Evolutionary conservation across 35 echinoderm and acorn worm genomes (phyloP), one percentile per base, ranked within the genome.

Genomic region (Diadema setosum): DNA sequence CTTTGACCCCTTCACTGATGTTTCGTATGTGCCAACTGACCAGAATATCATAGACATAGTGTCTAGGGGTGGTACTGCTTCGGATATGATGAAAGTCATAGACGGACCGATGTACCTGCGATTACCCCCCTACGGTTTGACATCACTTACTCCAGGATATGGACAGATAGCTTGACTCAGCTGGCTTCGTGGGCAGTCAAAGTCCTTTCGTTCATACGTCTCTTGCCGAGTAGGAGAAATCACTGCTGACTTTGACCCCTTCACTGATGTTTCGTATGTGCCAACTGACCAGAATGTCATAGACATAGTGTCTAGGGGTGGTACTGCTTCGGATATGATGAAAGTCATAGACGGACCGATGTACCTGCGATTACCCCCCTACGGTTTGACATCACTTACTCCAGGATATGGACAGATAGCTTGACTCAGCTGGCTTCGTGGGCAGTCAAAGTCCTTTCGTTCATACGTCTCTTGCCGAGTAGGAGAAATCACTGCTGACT

Each of bases 21-120:
- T 93, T 0, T 26, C 40, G 21, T 74, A 52, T 57, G 91, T 93
- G 4, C 80, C 91, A 73, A 45, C 86, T 56, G 61, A 75, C 24
- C 86, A 93, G 81, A 93, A 93, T 33, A 81, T 89, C 11, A 93
- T 84, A 75, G 91, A 93, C 46, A 57, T 93, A n/a, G 91, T 89
- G 14, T 93, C 91, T 4, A 93, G 91, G 87, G 91, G 91, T 59
- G 81, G 41, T n/a, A n/a, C n/a, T n/a, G n/a, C n/a, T 23, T n/a
- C 46, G 4, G 87, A 89, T 3, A 89, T 83, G 87, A 35, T 44
- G 32, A 37, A 42, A 41, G 87, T 89, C 43, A 58, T 89, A 6
- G 34, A 89, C 3, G 78, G 87, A 5, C 87, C 87, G 40, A 58
- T 41, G 6, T 89, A 64, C 48, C 78, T 89, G 15, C 57, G 20